Conservation (phyloP, 2,797 vertebrate species). For the Psittacula echo region DNA sequence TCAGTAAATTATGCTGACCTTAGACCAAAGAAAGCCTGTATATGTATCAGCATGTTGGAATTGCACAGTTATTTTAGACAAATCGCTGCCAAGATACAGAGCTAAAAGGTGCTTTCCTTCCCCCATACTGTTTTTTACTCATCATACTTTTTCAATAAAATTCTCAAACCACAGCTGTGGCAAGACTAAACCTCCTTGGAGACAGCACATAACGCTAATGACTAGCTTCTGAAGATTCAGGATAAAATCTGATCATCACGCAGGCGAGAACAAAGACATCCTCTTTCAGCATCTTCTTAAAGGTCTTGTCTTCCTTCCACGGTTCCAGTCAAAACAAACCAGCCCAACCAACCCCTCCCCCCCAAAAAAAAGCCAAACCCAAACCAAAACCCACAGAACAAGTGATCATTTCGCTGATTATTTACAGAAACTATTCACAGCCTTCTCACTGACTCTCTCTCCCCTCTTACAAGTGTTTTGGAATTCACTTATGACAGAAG, state of each 20-base stretch:
- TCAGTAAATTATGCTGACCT: neutral
- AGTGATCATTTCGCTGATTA: neutral
- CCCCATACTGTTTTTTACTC: neutral
- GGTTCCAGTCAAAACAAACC: neutral
- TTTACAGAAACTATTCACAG: neutral
- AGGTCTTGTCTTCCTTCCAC: neutral
- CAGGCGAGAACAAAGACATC: neutral
- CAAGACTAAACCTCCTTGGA: neutral
- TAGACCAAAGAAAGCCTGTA: neutral
- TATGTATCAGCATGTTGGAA: neutral
- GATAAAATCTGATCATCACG: neutral
- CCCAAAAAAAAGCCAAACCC: fast-evolving
- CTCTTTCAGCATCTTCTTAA: neutral
- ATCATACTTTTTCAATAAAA: neutral
- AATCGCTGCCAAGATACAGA: neutral
- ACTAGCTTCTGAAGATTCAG: neutral
- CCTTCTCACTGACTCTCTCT: neutral
- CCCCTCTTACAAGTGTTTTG: neutral
- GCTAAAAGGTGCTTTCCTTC: neutral
- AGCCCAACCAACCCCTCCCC: neutral
- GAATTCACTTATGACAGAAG: neutral
- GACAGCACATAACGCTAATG: neutral
- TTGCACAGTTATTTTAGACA: neutral
- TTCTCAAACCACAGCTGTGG: neutral
- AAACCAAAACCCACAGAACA: neutral